Conservation (phyloP, 2,888 invertebrate species). For the Therioaphis trifolii region DNA sequence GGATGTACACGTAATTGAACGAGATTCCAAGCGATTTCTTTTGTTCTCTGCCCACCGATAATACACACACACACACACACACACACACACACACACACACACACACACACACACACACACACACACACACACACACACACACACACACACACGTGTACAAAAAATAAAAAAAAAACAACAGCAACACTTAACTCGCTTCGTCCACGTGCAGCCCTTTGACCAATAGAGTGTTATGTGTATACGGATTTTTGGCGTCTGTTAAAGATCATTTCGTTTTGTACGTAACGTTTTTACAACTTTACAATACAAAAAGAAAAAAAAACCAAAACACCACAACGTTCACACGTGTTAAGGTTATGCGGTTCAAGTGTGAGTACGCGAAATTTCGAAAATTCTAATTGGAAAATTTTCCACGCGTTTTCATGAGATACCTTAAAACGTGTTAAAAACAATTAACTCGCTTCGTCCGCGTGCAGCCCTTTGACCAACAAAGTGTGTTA, state of each 20-base stretch:
- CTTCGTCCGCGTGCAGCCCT: neutral
- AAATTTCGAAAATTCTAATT: too few relatives aligned
- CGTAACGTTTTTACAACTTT: neutral
- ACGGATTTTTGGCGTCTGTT: neutral
- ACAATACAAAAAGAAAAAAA: neutral
- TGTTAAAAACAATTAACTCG: neutral
- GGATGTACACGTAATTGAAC: neutral
- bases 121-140: too few relatives aligned
- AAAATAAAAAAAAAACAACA: constrained; percentile 21
- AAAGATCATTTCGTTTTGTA: neutral
- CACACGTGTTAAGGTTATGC: too few relatives aligned
- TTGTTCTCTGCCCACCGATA: constrained; percentile 9
- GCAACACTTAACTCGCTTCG: neutral
- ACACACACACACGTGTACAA: too few relatives aligned
- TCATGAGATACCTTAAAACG: too few relatives aligned
- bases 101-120: too few relatives aligned
- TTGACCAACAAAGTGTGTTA: neutral
- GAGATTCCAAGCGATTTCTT: constrained; percentile 47
- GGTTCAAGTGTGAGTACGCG: too few relatives aligned
- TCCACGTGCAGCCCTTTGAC: neutral
- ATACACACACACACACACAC: neutral
- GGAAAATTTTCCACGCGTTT: too few relatives aligned
- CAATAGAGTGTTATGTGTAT: neutral
- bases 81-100: too few relatives aligned
- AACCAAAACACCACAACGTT: too few relatives aligned